These are phyloP conservation scores for Herpetotheres cachinnans DNA, from an alignment of 2,113 vertebrate species.

Conservation along the genomic window DNA sequence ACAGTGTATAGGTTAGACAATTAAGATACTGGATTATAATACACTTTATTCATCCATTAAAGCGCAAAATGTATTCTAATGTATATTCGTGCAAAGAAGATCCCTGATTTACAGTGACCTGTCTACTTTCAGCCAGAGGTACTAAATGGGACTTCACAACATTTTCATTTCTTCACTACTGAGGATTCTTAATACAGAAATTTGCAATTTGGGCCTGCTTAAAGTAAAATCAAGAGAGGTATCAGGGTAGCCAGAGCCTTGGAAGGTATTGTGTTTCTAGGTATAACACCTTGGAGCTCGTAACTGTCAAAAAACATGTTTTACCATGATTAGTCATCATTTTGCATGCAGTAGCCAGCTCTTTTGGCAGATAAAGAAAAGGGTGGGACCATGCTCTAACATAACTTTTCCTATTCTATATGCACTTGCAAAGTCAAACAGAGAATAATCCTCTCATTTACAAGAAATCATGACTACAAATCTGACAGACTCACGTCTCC, in stretches of 20 bases:
- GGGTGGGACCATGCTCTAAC: neutral
- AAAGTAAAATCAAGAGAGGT: neutral
- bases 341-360: neutral
- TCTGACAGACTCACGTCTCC: neutral
- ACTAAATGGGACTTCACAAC: neutral
- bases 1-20: neutral
- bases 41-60: neutral
- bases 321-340: neutral
- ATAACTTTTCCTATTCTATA: neutral
- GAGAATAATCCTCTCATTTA: neutral
- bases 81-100: neutral
- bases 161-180: neutral
- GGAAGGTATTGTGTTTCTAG: neutral
- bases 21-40: neutral
- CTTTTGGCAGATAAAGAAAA: neutral
- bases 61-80: neutral
- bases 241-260: neutral
- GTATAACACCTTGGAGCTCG: neutral
- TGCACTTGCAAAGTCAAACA: neutral
- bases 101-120: neutral
- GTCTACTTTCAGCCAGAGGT: neutral
- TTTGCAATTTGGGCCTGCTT: neutral
- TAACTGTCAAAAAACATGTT: constrained; percentile 14
- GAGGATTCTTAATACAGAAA: neutral
- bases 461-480: neutral